These are phyloP conservation scores for Microplitis manilae DNA, from an alignment of 2,888 invertebrate genomes.

Conservation along the genomic window DNA sequence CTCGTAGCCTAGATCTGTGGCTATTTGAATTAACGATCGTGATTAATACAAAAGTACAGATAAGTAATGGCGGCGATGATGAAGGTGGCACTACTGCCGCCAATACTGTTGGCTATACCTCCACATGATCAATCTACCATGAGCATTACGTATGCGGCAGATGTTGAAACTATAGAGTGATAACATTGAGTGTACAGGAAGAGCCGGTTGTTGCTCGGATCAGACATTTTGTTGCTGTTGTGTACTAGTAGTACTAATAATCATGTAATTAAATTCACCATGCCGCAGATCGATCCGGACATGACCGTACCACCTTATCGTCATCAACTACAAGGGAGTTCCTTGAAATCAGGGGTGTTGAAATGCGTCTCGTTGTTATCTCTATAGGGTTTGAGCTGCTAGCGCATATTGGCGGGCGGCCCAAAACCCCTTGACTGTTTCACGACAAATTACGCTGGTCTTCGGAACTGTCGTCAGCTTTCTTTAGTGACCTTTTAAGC, in stretches of 20 bases:
- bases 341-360: slow-evolving; percentile 60
- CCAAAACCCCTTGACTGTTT: slow-evolving; percentile 68
- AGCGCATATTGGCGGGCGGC: slow-evolving; percentile 64
- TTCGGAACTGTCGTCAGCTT: slow-evolving; percentile 74
- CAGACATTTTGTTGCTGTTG: too few relatives aligned
- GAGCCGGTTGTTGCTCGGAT: too few relatives aligned
- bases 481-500: slow-evolving; percentile 81
- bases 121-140: too few relatives aligned
- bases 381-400: slow-evolving; percentile 65
- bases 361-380: slow-evolving; percentile 60
- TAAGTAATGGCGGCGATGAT: neutral
- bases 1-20: neutral
- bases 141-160: too few relatives aligned
- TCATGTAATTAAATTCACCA: slow-evolving; percentile 52
- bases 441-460: slow-evolving; percentile 71
- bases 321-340: slow-evolving; percentile 38
- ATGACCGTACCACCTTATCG: slow-evolving; percentile 60
- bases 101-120: too few relatives aligned
- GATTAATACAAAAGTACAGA: neutral
- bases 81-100: neutral
- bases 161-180: too few relatives aligned
- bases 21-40: neutral
- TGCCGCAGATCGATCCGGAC: slow-evolving; percentile 61
- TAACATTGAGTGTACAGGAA: too few relatives aligned
- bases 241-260: too few relatives aligned